Base-by-base conservation (phyloP, 2,888 invertebrate genomes). In the Acanthosepion lycidas region DNA sequence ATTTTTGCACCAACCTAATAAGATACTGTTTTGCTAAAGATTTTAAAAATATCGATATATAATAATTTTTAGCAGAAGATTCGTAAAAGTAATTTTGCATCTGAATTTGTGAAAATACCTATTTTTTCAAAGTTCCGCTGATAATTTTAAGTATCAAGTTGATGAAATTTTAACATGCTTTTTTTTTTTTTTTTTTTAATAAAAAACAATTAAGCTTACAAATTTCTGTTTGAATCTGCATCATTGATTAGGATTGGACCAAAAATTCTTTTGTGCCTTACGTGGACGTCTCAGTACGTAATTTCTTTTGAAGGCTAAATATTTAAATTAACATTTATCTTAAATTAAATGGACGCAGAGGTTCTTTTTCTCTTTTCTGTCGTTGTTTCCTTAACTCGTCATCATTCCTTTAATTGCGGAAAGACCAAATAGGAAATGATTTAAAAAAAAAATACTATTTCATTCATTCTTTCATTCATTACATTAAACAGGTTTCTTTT, bases 381-480 rank as follows among this genome's bases (percentile, higher is more conserved):
- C 6, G 1, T n/a, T 78, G 28, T n/a, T n/a, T 78, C n/a, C 28
- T 78, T n/a, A n/a, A 4, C 1, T 78, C 18, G 9, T 78, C 78
- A 2, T 78, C n/a, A 78, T 78, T 15, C 78, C n/a, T n/a, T n/a
- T 78, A 78, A 78, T 78, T 78, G 15, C 78, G 9, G 12, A 78
- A 78, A 78, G n/a, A 78, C 78, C 78, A n/a, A 78, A 78, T 78
- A 9, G n/a, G n/a, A 78, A 78, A 78, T 9, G 8, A 28, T 6
- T 5, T 28, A 28, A n/a, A 78, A 78, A 78, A 78, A n/a, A 78
- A 78, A 78, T n/a, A n/a, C 78, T 78, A 78, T n/a, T 78, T 78
- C 78, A 78, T 78, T 78, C 78, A 28, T 78, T 78, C n/a, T 78
- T 78, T 78, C n/a, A n/a, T 78, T 78, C 78, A 78, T 78, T 78